Evolutionary conservation across 2,797 vertebrate genomes (phyloP).

Genomic region (Scomberomorus guttatus): DNA sequence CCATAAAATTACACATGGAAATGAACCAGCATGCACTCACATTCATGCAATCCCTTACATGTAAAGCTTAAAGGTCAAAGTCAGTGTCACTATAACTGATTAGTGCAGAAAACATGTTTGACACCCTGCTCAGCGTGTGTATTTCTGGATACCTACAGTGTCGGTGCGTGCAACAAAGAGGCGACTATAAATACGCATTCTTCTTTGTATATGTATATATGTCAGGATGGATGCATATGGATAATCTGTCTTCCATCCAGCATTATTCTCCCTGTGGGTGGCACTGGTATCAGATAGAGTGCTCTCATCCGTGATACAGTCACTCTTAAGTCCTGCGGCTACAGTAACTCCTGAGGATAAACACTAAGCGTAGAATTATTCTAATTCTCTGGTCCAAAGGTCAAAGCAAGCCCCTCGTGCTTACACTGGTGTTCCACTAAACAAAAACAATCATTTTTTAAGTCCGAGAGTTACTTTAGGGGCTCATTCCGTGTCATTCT

Average conservation of each 20-base stretch:
- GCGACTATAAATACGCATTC: slow-evolving; percentile 37
- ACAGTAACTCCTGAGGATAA: slow-evolving; percentile 65
- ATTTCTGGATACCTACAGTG: neutral
- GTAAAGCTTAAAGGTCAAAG: slow-evolving; percentile 57
- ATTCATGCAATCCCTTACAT: slow-evolving; percentile 8
- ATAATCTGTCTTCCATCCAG: slow-evolving; percentile 63
- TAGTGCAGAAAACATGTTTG: slow-evolving; percentile 19
- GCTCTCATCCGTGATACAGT: slow-evolving; percentile 67
- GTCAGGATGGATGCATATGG: slow-evolving; percentile 56
- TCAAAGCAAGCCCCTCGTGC: slow-evolving; percentile 38
- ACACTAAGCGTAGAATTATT: slow-evolving; percentile 61
- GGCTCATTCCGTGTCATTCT: neutral
- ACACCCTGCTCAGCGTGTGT: neutral
- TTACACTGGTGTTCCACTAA: neutral
- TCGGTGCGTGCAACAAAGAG: slow-evolving; percentile 14
- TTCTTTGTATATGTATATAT: slow-evolving; percentile 49
- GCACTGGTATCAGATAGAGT: slow-evolving; percentile 57
- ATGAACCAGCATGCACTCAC: neutral
- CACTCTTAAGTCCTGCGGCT: slow-evolving; percentile 65
- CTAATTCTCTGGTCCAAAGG: slow-evolving; percentile 67
- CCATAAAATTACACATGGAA: slow-evolving; percentile 36
- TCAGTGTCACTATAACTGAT: slow-evolving; percentile 41
- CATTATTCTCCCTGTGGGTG: slow-evolving; percentile 44
- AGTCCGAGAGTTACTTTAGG: neutral
- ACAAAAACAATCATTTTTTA: slow-evolving; percentile 10